Evolutionary conservation across 1,140 invertebrate genomes (phyloP).

Genomic region (Papilio polyxenes): DNA sequence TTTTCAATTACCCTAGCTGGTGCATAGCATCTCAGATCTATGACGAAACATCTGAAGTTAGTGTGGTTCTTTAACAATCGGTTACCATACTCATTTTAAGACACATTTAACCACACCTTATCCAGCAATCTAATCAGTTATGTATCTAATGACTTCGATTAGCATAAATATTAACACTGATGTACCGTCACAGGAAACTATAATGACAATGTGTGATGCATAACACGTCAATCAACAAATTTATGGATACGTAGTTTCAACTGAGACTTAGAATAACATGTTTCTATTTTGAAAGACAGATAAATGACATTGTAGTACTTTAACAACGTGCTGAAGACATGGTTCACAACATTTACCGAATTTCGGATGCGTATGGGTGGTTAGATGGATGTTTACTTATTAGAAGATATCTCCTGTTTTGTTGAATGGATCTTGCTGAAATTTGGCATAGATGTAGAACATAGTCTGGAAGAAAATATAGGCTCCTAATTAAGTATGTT

Average conservation of each 20-base stretch:
- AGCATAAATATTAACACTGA: not conserved
- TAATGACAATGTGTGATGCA: not conserved
- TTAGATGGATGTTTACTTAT: too few relatives aligned
- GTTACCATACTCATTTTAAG: not conserved
- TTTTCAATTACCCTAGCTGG: not conserved
- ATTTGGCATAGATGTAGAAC: too few relatives aligned
- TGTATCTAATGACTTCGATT: constrained; percentile 11
- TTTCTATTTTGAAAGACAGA: too few relatives aligned
- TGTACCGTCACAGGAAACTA: not conserved
- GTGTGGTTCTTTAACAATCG: not conserved
- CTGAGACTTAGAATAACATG: not conserved
- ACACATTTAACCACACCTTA: not conserved
- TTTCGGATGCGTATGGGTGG: too few relatives aligned
- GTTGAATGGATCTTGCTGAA: too few relatives aligned
- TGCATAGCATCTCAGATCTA: not conserved
- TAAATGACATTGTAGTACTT: too few relatives aligned
- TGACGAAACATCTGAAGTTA: not conserved
- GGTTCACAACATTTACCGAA: too few relatives aligned
- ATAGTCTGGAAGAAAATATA: too few relatives aligned
- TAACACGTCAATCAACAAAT: not conserved
- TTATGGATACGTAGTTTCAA: not conserved
- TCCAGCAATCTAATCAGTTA: constrained; percentile 17
- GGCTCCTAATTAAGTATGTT: too few relatives aligned
- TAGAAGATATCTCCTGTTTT: too few relatives aligned
- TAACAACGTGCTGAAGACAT: too few relatives aligned